Evolutionary conservation across 2,888 invertebrate species (phyloP), one percentile per base, ranked within the genome.

Genomic region (Baronia brevicornis): DNA sequence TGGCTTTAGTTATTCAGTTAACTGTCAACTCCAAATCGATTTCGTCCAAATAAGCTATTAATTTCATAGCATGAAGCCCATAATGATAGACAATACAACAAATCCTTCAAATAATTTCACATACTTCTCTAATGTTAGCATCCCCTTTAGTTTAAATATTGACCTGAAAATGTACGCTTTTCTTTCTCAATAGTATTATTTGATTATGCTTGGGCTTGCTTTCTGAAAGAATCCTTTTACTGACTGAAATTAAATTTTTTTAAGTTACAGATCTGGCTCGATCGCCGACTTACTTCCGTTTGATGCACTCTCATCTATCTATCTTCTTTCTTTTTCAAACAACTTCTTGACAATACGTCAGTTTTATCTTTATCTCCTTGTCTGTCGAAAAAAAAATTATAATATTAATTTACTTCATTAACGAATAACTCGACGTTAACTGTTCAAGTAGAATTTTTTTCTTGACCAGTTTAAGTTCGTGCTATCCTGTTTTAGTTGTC

Each of bases 201-300:
- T 66, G 64, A 59, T 70, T 70, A 60, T 73, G 82, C 82, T 82
- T 84, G 75, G 82, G 80, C 82, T 79, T 84, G 82, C 82, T 84
- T 65, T 72, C 67, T 45, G 62, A 60, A 64, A 50, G 54, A 63
- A 59, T 63, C 60, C 66, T 61, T 66, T 59, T 44, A 51, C 51
- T 53, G 47, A 61, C 65, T 60, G 62, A 64, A 57, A 55, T 54
- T 47, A 50, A 53, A 56, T 55, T 49, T 42, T 51, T 45, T 39
- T 39, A 46, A 38, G 45, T 47, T 49, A 54, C 44, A 46, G 5
- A 51, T 66, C 60, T 58, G 64, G 60, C 70, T 48, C 39, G 40
- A 49, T 49, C 67, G 62, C 66, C 52, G 49, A 46, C 46, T 60
- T 60, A 67, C 63, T 56, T 56, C 55, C 57, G 60, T 65, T 59